Percentiles rank a stretch among this genome's conserved stretches.
These are phyloP conservation scores for Zootermopsis nevadensis DNA, from an alignment of 2,888 invertebrate species.

Conservation along the genomic window DNA sequence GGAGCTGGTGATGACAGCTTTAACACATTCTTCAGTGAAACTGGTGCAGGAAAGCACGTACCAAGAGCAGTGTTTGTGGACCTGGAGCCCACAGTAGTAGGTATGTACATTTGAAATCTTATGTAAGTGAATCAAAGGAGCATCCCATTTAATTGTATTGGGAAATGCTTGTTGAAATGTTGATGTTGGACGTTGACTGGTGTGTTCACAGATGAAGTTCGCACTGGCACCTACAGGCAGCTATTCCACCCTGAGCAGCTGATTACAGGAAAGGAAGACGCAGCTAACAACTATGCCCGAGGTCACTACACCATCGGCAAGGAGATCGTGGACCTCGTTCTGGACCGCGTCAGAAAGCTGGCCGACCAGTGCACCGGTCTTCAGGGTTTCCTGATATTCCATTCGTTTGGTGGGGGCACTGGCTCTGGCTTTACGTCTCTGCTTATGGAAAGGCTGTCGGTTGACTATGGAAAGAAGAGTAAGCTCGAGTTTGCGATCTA, in stretches of 20 bases:
- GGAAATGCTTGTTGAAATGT: slow-evolving; percentile 98
- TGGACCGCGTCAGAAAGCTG: too few species aligned
- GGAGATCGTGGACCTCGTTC: too few species aligned
- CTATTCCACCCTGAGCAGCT: too few species aligned
- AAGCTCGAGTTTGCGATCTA: too few species aligned
- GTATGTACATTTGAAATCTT: too few species aligned
- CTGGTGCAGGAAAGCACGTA: slow-evolving; percentile 95
- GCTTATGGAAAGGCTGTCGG: too few species aligned
- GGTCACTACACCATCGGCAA: slow-evolving; percentile 83
- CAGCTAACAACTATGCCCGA: slow-evolving; percentile 97
- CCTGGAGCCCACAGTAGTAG: too few species aligned
- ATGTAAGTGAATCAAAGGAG: too few species aligned
- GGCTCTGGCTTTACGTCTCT: slow-evolving; percentile 75
- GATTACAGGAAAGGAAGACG: slow-evolving; percentile 98
- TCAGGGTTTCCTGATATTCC: slow-evolving; percentile 73
- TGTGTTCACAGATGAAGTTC: slow-evolving; percentile 82
- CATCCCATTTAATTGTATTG: too few species aligned
- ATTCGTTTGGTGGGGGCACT: slow-evolving; percentile 72
- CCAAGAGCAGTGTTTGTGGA: slow-evolving; percentile 95
- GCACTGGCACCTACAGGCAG: too few species aligned
- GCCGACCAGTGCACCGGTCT: slow-evolving; percentile 70
- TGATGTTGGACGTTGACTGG: too few species aligned
- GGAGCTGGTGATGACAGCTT: slow-evolving; percentile 94
- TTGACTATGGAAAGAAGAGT: too few species aligned
- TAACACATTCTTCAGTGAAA: slow-evolving; percentile 95